These are phyloP conservation scores for Ageneiosus marmoratus DNA, from an alignment of 2,113 vertebrate species.

Conservation along the genomic window DNA sequence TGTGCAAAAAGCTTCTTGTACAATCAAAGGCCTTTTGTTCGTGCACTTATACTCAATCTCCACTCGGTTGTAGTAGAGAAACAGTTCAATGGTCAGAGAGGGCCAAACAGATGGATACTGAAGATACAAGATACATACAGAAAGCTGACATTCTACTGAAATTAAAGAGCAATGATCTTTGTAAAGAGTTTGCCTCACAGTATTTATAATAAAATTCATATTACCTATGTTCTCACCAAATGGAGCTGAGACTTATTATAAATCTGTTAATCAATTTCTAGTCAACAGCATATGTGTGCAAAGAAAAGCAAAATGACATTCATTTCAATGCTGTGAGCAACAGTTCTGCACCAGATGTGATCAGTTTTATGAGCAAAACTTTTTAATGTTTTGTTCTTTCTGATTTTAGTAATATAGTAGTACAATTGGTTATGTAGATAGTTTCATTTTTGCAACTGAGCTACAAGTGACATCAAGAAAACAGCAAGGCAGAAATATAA, in stretches of 20 bases:
- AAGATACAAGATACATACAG: neutral
- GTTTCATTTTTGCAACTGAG: neutral
- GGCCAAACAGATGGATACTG: neutral
- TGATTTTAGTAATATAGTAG: neutral
- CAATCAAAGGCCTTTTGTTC: conserved; percentile 41
- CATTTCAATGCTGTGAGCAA: neutral
- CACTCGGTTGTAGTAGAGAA: neutral
- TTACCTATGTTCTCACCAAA: neutral
- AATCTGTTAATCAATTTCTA: neutral
- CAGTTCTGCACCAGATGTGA: neutral
- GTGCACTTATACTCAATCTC: neutral
- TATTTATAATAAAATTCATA: neutral
- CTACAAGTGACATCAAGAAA: neutral
- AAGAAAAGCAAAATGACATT: neutral
- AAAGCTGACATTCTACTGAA: neutral
- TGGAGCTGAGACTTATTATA: neutral
- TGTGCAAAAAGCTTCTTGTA: neutral
- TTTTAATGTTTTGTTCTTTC: neutral
- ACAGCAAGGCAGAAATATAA: neutral
- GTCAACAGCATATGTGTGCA: neutral
- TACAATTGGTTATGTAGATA: neutral
- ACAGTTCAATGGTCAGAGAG: conserved; percentile 8
- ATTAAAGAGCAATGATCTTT: neutral
- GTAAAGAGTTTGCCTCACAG: too few relatives aligned
- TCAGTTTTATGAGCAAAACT: neutral